These are phyloP conservation scores for Lepidurus arcticus DNA, from an alignment of 1,140 invertebrate genomes.

Conservation along the genomic window DNA sequence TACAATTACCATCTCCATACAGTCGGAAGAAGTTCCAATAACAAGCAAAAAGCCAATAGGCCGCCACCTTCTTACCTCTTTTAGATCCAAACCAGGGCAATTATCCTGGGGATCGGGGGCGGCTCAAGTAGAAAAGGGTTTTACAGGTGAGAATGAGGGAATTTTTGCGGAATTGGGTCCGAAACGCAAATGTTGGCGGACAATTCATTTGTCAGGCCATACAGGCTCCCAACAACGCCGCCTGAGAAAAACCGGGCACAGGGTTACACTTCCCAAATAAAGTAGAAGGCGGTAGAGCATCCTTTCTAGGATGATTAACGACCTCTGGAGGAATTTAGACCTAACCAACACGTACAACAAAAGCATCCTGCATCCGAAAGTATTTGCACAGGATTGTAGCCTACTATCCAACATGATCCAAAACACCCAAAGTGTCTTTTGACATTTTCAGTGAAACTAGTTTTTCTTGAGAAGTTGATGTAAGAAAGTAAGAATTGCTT, in stretches of 20 bases:
- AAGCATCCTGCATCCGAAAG: background rate
- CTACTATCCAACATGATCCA: no score
- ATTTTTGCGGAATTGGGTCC: background rate
- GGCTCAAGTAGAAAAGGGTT: background rate
- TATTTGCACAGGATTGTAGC: background rate
- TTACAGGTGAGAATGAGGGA: background rate
- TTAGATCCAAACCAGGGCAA: background rate
- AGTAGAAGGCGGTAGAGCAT: slow-evolving; percentile 2
- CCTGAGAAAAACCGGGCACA: background rate
- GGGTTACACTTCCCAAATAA: background rate
- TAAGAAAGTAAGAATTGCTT: no score
- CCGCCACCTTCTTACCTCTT: background rate
- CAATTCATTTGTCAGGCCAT: background rate
- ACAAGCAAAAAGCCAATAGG: slow-evolving; percentile 8
- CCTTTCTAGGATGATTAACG: slow-evolving; percentile 6
- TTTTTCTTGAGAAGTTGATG: no score
- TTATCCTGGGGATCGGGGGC: background rate
- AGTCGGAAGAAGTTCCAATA: slow-evolving; percentile 10
- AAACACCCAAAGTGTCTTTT: no score
- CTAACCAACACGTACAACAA: background rate
- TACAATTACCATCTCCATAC: background rate
- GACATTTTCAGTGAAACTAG: no score
- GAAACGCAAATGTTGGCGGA: slow-evolving; percentile 18
- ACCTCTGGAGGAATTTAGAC: background rate
- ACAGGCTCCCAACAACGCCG: background rate